phyloP scores from a whole-genome alignment of 2,797 vertebrate genomes.

The Falco biarmicus region DNA sequence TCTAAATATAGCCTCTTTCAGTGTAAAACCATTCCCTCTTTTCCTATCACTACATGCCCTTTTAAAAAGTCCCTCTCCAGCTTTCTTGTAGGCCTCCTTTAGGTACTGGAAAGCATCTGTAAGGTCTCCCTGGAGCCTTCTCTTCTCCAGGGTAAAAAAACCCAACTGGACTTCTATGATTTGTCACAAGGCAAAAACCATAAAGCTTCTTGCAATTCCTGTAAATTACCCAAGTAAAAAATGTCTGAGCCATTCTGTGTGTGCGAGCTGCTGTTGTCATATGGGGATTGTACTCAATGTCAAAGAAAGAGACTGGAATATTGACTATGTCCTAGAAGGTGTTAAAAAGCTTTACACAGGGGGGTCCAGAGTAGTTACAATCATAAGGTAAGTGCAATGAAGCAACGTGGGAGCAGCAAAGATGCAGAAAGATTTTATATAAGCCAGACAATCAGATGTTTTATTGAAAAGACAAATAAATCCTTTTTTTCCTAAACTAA shows the following conservation, averaged over 20 bases:
- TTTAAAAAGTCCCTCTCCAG: too few species aligned
- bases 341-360: not conserved
- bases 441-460: not conserved
- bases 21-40: too few species aligned
- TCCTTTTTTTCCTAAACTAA: not conserved
- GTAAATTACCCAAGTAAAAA: conserved; percentile 1
- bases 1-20: too few species aligned
- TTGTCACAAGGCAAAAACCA: not conserved
- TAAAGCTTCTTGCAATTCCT: not conserved
- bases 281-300: not conserved
- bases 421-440: not conserved
- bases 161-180: not conserved
- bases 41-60: too few species aligned
- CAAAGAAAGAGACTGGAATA: not conserved
- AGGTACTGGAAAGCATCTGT: too few species aligned
- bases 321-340: not conserved
- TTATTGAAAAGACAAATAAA: not conserved
- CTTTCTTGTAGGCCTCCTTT: too few species aligned
- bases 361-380: not conserved
- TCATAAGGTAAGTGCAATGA: not conserved
- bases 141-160: too few species aligned
- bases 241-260: not conserved
- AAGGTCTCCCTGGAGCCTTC: too few species aligned
- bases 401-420: not conserved
- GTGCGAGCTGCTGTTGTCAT: not conserved